Evolutionary conservation across 2,797 vertebrate genomes (phyloP).

Genomic region (Hafferia zeledoni): DNA sequence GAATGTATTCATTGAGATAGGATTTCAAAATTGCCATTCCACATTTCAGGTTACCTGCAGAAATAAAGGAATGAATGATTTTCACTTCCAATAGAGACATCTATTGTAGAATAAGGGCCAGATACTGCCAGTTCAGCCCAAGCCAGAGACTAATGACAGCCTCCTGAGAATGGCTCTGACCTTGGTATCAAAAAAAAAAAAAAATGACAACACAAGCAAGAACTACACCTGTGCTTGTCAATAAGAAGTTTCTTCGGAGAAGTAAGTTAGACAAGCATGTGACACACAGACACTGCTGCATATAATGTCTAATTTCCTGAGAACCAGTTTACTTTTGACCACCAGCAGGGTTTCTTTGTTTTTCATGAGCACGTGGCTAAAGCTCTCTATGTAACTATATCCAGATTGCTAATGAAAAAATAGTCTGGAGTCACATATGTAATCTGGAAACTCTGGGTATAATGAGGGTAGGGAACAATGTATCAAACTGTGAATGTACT

Average conservation of each 20-base stretch:
- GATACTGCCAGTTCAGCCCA: neutral
- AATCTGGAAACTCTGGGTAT: neutral
- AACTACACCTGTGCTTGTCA: constrained; percentile 3
- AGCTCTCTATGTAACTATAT: constrained; percentile 36
- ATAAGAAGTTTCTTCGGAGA: neutral
- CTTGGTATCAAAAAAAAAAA: neutral
- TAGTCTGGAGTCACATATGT: neutral
- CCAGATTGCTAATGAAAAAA: constrained; percentile 58
- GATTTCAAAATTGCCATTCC: neutral
- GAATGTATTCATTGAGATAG: neutral
- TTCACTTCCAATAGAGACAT: neutral
- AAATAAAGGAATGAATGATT: neutral
- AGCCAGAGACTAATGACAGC: neutral
- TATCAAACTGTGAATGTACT: neutral
- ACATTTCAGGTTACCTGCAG: neutral
- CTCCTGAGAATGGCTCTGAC: neutral
- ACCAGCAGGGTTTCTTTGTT: constrained; percentile 54
- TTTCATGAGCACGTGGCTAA: constrained; percentile 41
- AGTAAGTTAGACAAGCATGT: constrained; percentile 8
- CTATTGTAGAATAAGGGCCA: neutral
- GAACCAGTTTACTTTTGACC: constrained; percentile 40
- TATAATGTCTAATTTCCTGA: constrained; percentile 52
- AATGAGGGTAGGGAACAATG: neutral
- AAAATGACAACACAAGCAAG: neutral
- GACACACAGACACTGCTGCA: constrained; percentile 10